phyloP scores from a whole-genome alignment of 2,888 invertebrate species.

The Oligia fasciuncula region DNA sequence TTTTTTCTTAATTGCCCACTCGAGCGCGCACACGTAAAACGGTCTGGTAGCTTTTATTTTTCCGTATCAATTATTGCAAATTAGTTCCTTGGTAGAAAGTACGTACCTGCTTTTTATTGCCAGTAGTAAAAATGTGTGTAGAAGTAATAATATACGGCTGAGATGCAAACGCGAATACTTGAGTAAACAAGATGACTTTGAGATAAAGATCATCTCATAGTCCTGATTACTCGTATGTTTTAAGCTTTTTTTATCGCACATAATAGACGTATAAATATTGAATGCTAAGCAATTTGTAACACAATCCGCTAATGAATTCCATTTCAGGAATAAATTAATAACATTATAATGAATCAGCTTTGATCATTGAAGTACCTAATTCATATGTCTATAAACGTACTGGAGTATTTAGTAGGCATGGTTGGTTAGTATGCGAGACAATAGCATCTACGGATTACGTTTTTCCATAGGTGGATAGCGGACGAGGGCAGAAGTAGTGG shows the following conservation, averaged over 20 bases:
- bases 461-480: conserved; percentile 47
- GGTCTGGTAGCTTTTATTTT: conserved; percentile 66
- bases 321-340: conserved; percentile 54
- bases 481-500: conserved; percentile 53
- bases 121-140: conserved; percentile 36
- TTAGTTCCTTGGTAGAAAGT: conserved; percentile 65
- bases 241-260: conserved; percentile 15
- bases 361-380: conserved; percentile 11
- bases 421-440: conserved; percentile 60
- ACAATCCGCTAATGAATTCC: conserved; percentile 48
- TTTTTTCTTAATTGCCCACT: conserved; percentile 64
- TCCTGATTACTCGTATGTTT: conserved; percentile 23
- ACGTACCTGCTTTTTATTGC: conserved; percentile 39
- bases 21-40: conserved; percentile 63
- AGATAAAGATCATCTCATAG: conserved; percentile 28
- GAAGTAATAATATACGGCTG: conserved; percentile 22
- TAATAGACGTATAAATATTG: conserved; percentile 47
- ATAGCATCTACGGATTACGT: conserved; percentile 52
- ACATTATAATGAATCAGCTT: conserved; percentile 33
- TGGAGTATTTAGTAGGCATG: conserved; percentile 22
- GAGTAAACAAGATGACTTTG: conserved; percentile 28
- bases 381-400: conserved; percentile 10
- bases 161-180: conserved; percentile 42
- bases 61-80: conserved; percentile 63
- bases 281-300: conserved; percentile 54